Evolutionary conservation across 2,888 invertebrate species (phyloP), one percentile per base, ranked within the genome.

Genomic region (Endotricha flammealis): DNA sequence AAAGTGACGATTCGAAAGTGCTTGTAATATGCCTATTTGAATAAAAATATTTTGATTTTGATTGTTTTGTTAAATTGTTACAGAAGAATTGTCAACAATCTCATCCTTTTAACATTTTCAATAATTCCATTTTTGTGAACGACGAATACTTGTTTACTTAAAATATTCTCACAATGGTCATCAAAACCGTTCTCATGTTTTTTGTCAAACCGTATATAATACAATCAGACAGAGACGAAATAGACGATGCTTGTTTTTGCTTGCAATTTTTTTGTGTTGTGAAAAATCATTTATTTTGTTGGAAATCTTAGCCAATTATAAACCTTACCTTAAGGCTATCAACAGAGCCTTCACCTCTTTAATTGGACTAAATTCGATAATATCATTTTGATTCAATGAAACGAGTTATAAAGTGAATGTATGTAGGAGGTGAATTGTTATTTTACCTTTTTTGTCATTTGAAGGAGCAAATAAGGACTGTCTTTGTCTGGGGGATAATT

Each of bases 21-120:
- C n/a, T n/a, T n/a, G n/a, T n/a, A n/a, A n/a, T n/a, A n/a, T n/a
- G n/a, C n/a, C n/a, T n/a, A n/a, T n/a, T n/a, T n/a, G n/a, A n/a
- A n/a, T n/a, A n/a, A n/a, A n/a, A n/a, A n/a, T n/a, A n/a, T n/a
- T n/a, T n/a, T n/a, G n/a, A n/a, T n/a, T n/a, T n/a, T n/a, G n/a
- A n/a, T 46, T 53, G 38, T 44, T 50, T 55, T 40, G 60, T 62
- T 62, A 51, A 60, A 55, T 53, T 56, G 37, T 36, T 32, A 40
- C 39, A 47, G 48, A 46, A 46, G 54, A 64, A 63, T 62, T 64
- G 50, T 39, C 43, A 32, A 29, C 41, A 46, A 42, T 50, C 35
- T 38, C 35, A 43, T 34, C 30, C 37, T 43, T 39, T 38, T 36
- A 24, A 36, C 32, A 43, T 32, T 40, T 41, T 20, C 32, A 31